Evolutionary conservation across 2,888 invertebrate species (phyloP).

Genomic region (Zaprionus bogoriensis): DNA sequence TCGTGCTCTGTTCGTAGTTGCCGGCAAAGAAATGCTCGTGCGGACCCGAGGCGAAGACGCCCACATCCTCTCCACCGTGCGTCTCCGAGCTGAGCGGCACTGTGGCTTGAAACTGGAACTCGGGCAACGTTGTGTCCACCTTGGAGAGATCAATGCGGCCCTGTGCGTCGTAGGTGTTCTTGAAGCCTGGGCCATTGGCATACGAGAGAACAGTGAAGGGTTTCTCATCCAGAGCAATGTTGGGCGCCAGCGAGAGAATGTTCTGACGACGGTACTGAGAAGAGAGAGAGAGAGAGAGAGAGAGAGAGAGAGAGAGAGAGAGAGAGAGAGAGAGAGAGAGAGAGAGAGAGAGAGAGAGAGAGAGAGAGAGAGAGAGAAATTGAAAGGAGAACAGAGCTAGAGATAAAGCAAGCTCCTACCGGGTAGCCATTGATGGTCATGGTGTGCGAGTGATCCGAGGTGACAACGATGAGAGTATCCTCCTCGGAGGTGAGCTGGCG

Average conservation of each 20-base stretch:
- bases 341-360: no score
- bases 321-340: neutral
- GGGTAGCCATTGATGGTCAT: conserved; percentile 91
- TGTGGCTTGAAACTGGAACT: conserved; percentile 84
- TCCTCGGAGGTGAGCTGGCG: conserved; percentile 85
- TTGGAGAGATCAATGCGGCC: conserved; percentile 66
- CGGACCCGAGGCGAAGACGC: conserved; percentile 89
- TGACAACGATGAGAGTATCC: conserved; percentile 91
- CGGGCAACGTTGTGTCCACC: conserved; percentile 53
- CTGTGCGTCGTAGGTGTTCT: conserved; percentile 55
- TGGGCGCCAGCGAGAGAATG: conserved; percentile 84
- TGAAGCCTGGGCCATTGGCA: conserved; percentile 89
- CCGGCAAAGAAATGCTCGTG: conserved; percentile 91
- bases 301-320: no score
- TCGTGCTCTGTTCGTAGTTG: conserved; percentile 89
- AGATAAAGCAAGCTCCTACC: conserved; percentile 81
- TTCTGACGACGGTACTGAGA: conserved; percentile 73
- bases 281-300: no score
- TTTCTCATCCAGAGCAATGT: conserved; percentile 85
- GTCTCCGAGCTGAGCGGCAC: conserved; percentile 87
- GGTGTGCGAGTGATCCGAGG: conserved; percentile 91
- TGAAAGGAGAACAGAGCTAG: no score
- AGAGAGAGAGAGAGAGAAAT: no score
- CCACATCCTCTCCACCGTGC: conserved; percentile 91
- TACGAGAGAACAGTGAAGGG: conserved; percentile 89